phyloP scores from a whole-genome alignment of 2,888 invertebrate species.

The Hypolimnas misippus region DNA sequence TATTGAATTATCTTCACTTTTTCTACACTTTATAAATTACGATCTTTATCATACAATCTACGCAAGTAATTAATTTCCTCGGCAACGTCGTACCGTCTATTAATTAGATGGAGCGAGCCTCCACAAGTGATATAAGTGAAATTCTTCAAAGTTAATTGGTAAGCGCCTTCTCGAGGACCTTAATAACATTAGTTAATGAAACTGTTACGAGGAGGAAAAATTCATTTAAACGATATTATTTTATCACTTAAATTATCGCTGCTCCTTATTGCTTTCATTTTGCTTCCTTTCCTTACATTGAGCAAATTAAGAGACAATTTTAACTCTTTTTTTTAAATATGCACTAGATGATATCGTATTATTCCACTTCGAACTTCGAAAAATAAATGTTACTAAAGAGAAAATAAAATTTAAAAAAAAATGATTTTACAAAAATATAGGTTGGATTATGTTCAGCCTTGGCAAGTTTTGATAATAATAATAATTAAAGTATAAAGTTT shows the following conservation, averaged over 20 bases:
- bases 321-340: no score
- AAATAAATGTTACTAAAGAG: no score
- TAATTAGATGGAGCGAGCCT: slow-evolving; percentile 39
- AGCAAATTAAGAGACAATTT: background rate
- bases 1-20: background rate
- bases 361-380: no score
- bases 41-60: slow-evolving; percentile 31
- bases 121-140: slow-evolving; percentile 44
- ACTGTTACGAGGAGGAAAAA: slow-evolving; percentile 15
- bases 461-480: no score
- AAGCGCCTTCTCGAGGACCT: slow-evolving; percentile 20
- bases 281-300: background rate
- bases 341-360: no score
- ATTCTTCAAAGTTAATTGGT: slow-evolving; percentile 44
- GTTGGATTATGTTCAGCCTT: no score
- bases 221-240: slow-evolving; percentile 11
- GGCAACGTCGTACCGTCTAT: slow-evolving; percentile 43
- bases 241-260: slow-evolving; percentile 8
- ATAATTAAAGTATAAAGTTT: no score
- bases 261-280: slow-evolving; percentile 1
- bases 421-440: no score
- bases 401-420: no score
- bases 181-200: slow-evolving; percentile 15
- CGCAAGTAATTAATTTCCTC: slow-evolving; percentile 39
- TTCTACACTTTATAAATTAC: slow-evolving; percentile 7